phyloP scores from a whole-genome alignment of 2,113 vertebrate genomes.

The Chamaetylas fuelleborni region DNA sequence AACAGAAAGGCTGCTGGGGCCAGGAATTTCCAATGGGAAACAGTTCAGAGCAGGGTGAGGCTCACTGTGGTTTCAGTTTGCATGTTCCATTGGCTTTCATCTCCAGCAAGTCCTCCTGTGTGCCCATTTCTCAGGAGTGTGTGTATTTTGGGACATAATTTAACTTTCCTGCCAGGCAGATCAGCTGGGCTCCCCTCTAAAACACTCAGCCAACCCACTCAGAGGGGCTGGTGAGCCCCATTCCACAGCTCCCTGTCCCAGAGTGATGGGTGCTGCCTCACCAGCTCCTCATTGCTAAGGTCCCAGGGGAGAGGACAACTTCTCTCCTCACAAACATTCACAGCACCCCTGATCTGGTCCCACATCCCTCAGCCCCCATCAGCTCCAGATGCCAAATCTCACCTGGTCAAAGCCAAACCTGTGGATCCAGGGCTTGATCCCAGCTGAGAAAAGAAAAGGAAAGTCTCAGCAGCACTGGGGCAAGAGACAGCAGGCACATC shows the following conservation, averaged over 20 bases:
- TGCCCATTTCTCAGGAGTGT: not conserved
- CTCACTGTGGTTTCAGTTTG: not conserved
- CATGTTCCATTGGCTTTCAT: not conserved
- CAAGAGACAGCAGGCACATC: not conserved
- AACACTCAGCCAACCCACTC: not conserved
- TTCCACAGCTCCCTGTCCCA: not conserved
- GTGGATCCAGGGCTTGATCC: not conserved
- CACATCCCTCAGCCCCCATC: not conserved
- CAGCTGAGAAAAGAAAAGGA: not conserved
- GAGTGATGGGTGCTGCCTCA: not conserved
- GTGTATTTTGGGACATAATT: not conserved
- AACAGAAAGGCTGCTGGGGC: fast-evolving
- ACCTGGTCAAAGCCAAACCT: not conserved
- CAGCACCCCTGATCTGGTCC: not conserved
- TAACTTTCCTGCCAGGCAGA: not conserved
- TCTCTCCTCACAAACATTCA: not conserved
- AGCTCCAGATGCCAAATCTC: fast-evolving
- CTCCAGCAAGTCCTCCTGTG: not conserved
- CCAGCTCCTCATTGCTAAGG: not conserved
- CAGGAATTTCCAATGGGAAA: not conserved
- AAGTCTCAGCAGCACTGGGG: not conserved
- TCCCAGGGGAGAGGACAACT: not conserved
- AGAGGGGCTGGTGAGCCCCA: not conserved
- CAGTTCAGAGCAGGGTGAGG: fast-evolving
- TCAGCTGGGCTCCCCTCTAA: not conserved